Base-by-base conservation (phyloP, 2,888 invertebrate genomes). In the Thelaira solivaga region DNA sequence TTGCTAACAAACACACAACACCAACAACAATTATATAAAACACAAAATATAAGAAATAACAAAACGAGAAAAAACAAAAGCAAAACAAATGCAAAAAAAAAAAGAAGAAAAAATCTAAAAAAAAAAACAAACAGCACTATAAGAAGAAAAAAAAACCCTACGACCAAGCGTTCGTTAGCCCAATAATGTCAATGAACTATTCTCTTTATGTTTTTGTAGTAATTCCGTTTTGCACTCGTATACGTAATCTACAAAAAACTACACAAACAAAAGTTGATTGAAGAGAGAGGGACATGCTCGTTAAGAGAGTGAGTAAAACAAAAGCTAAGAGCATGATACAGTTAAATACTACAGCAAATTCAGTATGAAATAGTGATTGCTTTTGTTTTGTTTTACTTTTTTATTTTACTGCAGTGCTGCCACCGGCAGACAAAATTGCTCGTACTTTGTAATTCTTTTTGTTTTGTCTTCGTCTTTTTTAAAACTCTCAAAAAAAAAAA, bases 181-280 rank as follows among this genome's bases (percentile, higher is more conserved):
- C 77, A 74, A 55, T 47, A n/a, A 72, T 22, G 83, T 83, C 81
- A 84, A 84, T 83, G 84, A 84, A 84, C 84, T 84, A 83, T 83
- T 84, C 84, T 83, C 84, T 83, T 84, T 79, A 81, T 83, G 82
- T 84, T 82, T 83, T 82, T 82, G 81, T 82, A 82, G 81, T 81
- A 80, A 72, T 68, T 76, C 78, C 72, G 77, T 75, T 80, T 80
- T 80, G 64, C 47, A 45, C 45, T 65, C 6, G 47, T 57, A 24
- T 81, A 76, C 82, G 80, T 81, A 80, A 72, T 22, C 20, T 16
- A 2, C n/a, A 29, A 43, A 31, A 59, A 57, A n/a, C 34, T n/a
- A 34, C 49, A 34, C 43, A 11, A 61, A 43, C 47, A 49, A 55
- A 45, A 43, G 18, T 5, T 6, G 0, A 6, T 8, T 2, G 4